These are phyloP conservation scores for Machaerirhynchus nigripectus DNA, from an alignment of 2,113 vertebrate genomes.

Conservation along the genomic window DNA sequence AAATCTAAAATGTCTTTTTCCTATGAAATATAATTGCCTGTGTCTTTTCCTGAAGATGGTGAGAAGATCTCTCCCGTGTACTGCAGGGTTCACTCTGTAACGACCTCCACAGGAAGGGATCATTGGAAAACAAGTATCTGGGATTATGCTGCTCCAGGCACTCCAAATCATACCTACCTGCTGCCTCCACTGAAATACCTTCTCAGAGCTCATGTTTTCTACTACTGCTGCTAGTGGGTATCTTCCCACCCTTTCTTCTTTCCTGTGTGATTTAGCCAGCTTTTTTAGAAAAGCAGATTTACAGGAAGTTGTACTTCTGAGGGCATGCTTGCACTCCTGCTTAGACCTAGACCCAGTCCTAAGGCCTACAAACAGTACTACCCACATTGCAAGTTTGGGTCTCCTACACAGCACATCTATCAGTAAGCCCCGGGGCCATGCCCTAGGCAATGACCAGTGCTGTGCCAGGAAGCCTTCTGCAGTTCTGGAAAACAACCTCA, in stretches of 20 bases:
- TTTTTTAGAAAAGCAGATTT: background rate
- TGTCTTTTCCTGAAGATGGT: background rate
- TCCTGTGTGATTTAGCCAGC: background rate
- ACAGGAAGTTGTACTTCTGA: background rate
- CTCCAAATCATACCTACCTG: background rate
- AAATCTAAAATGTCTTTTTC: background rate
- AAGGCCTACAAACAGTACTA: background rate
- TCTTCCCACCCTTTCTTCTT: background rate
- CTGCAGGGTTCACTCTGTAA: background rate
- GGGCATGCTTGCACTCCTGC: background rate
- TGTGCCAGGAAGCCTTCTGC: background rate
- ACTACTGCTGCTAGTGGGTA: background rate
- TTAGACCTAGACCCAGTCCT: background rate
- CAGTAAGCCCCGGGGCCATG: accelerated
- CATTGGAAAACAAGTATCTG: background rate
- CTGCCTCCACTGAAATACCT: background rate
- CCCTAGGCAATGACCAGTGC: no score
- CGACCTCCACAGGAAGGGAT: background rate
- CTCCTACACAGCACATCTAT: background rate
- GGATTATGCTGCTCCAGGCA: background rate
- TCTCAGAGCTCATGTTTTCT: background rate
- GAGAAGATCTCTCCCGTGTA: background rate
- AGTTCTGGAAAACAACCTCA: background rate
- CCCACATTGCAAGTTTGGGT: background rate
- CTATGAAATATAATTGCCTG: background rate